These are phyloP conservation scores for Calidris pygmaea DNA, from an alignment of 2,113 vertebrate species.

Conservation along the genomic window DNA sequence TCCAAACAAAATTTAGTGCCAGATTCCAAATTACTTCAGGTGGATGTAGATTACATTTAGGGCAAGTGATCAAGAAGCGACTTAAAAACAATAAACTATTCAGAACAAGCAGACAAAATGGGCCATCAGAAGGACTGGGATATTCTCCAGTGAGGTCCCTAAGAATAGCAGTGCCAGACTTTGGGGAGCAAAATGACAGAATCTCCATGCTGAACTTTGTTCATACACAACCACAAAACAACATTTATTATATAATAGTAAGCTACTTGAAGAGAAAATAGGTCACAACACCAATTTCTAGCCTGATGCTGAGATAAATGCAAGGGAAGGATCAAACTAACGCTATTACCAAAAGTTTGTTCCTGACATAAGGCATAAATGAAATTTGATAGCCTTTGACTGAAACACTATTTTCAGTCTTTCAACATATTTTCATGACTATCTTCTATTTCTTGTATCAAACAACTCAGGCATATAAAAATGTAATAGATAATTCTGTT, in stretches of 20 bases:
- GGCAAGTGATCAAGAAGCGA: not conserved
- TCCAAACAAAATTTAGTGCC: not conserved
- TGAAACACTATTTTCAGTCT: slow-evolving; percentile 1
- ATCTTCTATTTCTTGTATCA: not conserved
- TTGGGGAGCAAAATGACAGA: not conserved
- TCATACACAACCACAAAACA: not conserved
- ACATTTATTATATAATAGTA: not conserved
- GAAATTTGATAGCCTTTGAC: not conserved
- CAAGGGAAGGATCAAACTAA: not conserved
- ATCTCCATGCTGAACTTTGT: not conserved
- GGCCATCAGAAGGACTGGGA: not conserved
- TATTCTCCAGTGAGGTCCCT: not conserved
- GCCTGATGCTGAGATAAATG: not conserved
- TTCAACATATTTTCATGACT: not conserved
- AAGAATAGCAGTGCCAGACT: not conserved
- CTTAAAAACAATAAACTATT: not conserved
- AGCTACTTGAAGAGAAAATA: not conserved
- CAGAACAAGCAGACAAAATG: not conserved
- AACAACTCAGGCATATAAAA: not conserved
- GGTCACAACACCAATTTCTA: not conserved
- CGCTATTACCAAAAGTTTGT: not conserved
- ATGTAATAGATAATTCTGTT: not conserved
- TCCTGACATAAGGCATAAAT: not conserved
- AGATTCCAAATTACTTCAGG: not conserved
- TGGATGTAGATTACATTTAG: not conserved